These are phyloP conservation scores for Brachionus koreanus DNA, from an alignment of 1,140 invertebrate genomes.

Conservation along the genomic window DNA sequence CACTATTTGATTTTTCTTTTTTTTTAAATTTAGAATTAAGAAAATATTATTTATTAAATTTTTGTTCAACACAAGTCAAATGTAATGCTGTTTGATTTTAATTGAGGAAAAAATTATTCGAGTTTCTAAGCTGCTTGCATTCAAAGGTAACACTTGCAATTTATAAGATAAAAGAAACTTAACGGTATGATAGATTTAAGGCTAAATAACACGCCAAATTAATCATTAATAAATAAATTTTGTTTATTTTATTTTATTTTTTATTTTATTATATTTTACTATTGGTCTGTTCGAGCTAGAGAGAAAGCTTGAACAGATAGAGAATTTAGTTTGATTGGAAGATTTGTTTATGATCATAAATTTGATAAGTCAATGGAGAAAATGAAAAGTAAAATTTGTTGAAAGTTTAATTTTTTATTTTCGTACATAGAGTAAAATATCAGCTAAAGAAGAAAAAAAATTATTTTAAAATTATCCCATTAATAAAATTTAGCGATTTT, in stretches of 20 bases:
- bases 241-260: background rate
- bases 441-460: background rate
- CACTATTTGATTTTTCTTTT: background rate
- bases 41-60: too few species aligned
- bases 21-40: background rate
- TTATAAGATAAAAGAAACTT: background rate
- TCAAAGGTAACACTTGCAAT: background rate
- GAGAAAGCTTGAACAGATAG: background rate
- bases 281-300: background rate
- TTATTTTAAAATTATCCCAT: constrained; percentile 35
- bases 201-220: background rate
- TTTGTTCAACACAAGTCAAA: too few species aligned
- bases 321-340: background rate
- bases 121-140: background rate
- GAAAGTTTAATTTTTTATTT: constrained; percentile 4
- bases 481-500: constrained; percentile 17
- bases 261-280: background rate
- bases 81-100: too few species aligned
- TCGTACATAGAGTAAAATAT: background rate
- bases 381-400: background rate
- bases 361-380: constrained; percentile 12
- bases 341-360: background rate
- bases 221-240: constrained; percentile 13
- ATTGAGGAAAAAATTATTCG: background rate
- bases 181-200: background rate